Evolutionary conservation across 2,113 vertebrate genomes (phyloP), one percentile per base, ranked within the genome.

Genomic region (Oncorhynchus mykiss): DNA sequence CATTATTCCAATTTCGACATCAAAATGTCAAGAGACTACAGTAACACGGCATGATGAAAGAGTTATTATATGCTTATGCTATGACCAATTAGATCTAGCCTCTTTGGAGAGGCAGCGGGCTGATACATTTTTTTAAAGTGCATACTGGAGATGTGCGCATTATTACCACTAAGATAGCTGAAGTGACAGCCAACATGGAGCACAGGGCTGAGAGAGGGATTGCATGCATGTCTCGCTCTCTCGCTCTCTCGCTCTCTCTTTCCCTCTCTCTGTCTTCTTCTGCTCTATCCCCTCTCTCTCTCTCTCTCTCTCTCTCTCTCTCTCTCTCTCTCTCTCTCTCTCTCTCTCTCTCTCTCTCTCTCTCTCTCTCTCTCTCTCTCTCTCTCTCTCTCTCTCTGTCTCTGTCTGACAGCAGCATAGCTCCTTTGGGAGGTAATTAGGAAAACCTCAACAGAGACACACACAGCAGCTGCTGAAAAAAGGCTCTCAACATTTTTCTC

Each of bases 391-490:
- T 66, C 39, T 76, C 69, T 77, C 78, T 81, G 78, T 76, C 73
- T 88, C 80, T 82, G 67, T 86, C 81, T 87, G 83, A 89, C 89
- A 90, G 85, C 87, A 88, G 80, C 59, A 48, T 45, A 45, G 74
- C 81, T 93, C 92, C 93, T 92, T 84, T 82, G 92, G 92, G 92
- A 93, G 86, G 88, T 91, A 93, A 94, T 93, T 94, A 94, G 88
- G 82, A 86, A 91, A 90, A 93, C 85, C 80, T 90, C 87, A 84
- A 89, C 89, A 87, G 88, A 91, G 84, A 91, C 86, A 85, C 85
- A 85, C 85, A 84, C 78, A 85, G 79, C 87, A 88, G 85, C 88
- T 87, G 84, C 84, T 84, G 78, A 89, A 91, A 88, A 86, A 90
- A 89, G 86, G 76, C 80, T 82, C 82, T 78, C 84, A 71, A 81